Conservation (phyloP, 2,888 invertebrate genomes). For the Hypomecis punctinalis region DNA sequence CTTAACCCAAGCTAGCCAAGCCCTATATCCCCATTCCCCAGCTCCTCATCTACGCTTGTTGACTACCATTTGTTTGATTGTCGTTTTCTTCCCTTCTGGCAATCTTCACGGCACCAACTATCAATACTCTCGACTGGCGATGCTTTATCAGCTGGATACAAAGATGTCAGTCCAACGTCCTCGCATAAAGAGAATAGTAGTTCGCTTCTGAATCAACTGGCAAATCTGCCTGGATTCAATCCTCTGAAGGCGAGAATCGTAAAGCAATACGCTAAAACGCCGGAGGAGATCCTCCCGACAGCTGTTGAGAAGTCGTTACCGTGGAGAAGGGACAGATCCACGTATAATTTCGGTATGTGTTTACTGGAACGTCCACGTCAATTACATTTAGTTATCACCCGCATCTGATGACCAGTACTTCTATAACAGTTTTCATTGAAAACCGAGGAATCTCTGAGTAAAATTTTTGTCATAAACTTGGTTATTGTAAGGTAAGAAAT, state of each 20-base stretch:
- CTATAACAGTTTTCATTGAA: constrained; percentile 31
- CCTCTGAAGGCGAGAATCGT: constrained; percentile 89
- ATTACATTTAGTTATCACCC: constrained; percentile 54
- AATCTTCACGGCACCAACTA: constrained; percentile 80
- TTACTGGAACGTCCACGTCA: constrained; percentile 59
- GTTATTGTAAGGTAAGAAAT: too few species aligned
- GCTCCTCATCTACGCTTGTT: constrained; percentile 72
- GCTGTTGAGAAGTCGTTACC: constrained; percentile 93
- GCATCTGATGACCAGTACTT: constrained; percentile 64
- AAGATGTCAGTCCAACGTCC: constrained; percentile 83
- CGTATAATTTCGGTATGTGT: constrained; percentile 89
- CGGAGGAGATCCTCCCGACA: constrained; percentile 88
- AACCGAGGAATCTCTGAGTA: too few species aligned
- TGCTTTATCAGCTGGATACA: constrained; percentile 77
- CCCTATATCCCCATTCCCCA: constrained; percentile 40
- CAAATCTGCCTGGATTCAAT: constrained; percentile 89
- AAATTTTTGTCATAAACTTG: too few species aligned
- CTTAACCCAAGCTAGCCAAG: constrained; percentile 10
- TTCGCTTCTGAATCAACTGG: constrained; percentile 88
- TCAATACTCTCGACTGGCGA: constrained; percentile 74
- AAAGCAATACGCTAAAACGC: constrained; percentile 87
- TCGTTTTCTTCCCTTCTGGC: constrained; percentile 84
- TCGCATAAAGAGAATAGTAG: constrained; percentile 88
- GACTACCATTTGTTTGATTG: constrained; percentile 76
- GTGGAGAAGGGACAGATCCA: constrained; percentile 92